phyloP scores from a whole-genome alignment of 2,113 vertebrate genomes.

The Empidonax traillii region DNA sequence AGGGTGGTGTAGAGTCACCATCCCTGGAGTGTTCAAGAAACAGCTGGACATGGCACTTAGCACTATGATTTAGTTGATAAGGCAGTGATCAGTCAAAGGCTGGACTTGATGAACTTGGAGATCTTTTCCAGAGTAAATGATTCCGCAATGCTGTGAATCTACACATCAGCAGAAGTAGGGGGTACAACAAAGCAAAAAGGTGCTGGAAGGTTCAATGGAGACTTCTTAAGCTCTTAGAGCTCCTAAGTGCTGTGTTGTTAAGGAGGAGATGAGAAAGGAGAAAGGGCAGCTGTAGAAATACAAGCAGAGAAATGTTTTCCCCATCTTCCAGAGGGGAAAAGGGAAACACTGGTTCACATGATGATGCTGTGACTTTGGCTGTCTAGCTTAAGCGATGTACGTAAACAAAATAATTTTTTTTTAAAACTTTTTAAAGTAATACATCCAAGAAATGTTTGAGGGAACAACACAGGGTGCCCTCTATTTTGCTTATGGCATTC shows the following conservation, averaged over 20 bases:
- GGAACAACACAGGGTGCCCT: not conserved
- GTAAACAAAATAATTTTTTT: not conserved
- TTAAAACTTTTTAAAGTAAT: not conserved
- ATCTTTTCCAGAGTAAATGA: not conserved
- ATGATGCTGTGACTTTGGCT: not conserved
- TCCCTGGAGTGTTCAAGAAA: not conserved
- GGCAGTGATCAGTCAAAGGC: not conserved
- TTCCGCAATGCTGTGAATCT: not conserved
- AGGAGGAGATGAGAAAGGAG: not conserved
- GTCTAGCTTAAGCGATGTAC: not conserved
- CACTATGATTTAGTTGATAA: not conserved
- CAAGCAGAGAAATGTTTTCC: not conserved
- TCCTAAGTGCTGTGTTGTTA: not conserved
- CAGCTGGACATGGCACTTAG: not conserved
- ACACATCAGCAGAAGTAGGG: not conserved
- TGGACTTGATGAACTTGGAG: fast-evolving
- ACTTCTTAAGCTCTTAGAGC: not conserved
- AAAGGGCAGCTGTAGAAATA: not conserved
- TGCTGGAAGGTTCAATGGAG: not conserved
- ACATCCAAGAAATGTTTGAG: not conserved
- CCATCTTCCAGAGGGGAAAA: not conserved
- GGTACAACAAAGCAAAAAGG: not conserved
- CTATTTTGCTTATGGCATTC: not conserved
- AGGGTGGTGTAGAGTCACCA: not conserved
- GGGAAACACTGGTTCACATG: not conserved